Conservation (phyloP, 1,140 invertebrate species). For the Sitobion miscanthi region DNA sequence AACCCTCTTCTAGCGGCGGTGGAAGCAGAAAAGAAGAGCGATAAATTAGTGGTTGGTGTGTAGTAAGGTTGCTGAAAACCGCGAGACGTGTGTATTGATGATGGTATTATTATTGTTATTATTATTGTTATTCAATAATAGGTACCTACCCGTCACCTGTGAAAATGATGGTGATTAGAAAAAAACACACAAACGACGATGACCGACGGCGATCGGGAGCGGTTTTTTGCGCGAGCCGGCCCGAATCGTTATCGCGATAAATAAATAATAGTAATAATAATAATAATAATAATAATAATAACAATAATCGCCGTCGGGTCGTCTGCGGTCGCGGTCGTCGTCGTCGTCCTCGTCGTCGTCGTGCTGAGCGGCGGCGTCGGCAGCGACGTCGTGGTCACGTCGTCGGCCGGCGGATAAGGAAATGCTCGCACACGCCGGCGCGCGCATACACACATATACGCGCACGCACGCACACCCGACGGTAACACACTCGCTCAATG, state of each 20-base stretch:
- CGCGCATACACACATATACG: background rate
- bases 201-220: background rate
- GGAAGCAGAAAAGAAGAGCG: background rate
- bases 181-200: background rate
- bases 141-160: background rate
- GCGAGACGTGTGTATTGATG: background rate
- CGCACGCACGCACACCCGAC: background rate
- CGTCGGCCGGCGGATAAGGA: constrained; percentile 24
- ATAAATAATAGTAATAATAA: background rate
- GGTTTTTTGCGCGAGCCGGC: background rate
- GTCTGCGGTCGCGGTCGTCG: background rate
- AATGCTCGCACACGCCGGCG: background rate
- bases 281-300: background rate
- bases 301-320: constrained; percentile 18
- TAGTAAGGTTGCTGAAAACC: background rate
- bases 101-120: background rate
- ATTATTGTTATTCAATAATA: background rate
- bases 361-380: background rate
- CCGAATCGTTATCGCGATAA: background rate
- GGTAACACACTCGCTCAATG: background rate
- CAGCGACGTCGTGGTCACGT: background rate
- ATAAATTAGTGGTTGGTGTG: no score
- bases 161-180: background rate
- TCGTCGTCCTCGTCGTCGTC: background rate
- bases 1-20: background rate